A percentile compares a stretch with the other conserved stretches of the same genome.
phyloP scores from a whole-genome alignment of 2,888 invertebrate species.

The Amaurobius ferox region DNA sequence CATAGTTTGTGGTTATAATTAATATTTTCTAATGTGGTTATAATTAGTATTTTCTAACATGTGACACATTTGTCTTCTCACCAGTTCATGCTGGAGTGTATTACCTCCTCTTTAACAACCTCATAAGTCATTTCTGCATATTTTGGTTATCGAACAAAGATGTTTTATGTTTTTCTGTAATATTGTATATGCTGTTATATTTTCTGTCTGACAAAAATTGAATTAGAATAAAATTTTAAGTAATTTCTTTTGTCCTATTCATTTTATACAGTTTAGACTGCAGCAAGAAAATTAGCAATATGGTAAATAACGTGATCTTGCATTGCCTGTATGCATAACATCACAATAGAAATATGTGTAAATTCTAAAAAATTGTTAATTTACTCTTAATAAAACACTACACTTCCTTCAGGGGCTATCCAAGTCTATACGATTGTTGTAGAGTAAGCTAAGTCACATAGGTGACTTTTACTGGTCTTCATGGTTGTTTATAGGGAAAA shows the following conservation, averaged over 20 bases:
- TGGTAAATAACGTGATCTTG: too few species aligned
- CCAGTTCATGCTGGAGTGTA: neutral
- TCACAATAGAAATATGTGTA: too few species aligned
- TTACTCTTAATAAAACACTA: too few species aligned
- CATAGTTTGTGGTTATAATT: neutral
- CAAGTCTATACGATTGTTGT: too few species aligned
- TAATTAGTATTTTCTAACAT: neutral
- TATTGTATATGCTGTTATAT: neutral
- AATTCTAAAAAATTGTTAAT: too few species aligned
- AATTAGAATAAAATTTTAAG: neutral
- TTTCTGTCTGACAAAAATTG: neutral
- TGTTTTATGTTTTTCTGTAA: neutral
- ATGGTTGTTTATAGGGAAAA: too few species aligned
- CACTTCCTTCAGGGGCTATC: too few species aligned
- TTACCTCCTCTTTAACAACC: neutral
- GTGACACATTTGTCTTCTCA: neutral
- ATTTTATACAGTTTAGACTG: too few species aligned
- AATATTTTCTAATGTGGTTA: neutral
- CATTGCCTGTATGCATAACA: too few species aligned
- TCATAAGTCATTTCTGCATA: constrained; percentile 20
- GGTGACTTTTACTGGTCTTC: too few species aligned
- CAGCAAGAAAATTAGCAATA: too few species aligned
- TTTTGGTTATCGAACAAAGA: constrained; percentile 36
- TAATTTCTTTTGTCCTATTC: neutral
- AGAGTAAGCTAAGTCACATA: too few species aligned